Percentiles rank a stretch among this genome's conserved stretches.
phyloP scores from a whole-genome alignment of 2,113 vertebrate genomes.

The Brachyhypopomus gauderio region DNA sequence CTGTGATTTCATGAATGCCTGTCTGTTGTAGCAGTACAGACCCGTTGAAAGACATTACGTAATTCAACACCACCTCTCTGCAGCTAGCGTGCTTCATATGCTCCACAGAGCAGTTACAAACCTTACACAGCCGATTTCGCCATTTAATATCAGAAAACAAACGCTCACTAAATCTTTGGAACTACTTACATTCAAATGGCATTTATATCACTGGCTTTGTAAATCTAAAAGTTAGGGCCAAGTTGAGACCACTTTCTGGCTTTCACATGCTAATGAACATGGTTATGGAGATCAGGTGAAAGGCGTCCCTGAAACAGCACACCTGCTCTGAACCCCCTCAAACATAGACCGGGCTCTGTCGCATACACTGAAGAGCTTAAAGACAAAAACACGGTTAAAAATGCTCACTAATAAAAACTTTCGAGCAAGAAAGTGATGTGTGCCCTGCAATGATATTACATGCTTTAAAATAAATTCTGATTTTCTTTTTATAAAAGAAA shows the following conservation, averaged over 20 bases:
- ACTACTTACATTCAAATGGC: neutral
- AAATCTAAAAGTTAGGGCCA: neutral
- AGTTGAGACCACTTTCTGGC: neutral
- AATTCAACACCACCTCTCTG: constrained; percentile 14
- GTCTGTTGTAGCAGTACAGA: neutral
- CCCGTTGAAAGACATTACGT: neutral
- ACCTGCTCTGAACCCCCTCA: constrained; percentile 17
- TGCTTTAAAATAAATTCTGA: no score
- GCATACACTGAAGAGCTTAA: constrained; percentile 8
- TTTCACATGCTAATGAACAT: neutral
- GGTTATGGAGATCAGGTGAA: neutral
- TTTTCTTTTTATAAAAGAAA: neutral
- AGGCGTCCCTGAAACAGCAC: neutral
- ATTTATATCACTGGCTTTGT: no score
- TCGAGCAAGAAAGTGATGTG: no score
- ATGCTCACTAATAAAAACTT: no score
- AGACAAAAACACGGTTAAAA: no score
- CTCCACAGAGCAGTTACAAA: neutral
- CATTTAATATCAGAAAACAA: no score
- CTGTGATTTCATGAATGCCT: neutral
- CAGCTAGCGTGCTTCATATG: neutral
- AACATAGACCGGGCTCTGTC: constrained; percentile 16
- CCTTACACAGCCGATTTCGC: no score
- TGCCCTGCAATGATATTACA: no score
- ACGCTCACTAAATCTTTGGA: neutral